Evolutionary conservation across 2,113 vertebrate species (phyloP).

Genomic region (Picathartes gymnocephalus): DNA sequence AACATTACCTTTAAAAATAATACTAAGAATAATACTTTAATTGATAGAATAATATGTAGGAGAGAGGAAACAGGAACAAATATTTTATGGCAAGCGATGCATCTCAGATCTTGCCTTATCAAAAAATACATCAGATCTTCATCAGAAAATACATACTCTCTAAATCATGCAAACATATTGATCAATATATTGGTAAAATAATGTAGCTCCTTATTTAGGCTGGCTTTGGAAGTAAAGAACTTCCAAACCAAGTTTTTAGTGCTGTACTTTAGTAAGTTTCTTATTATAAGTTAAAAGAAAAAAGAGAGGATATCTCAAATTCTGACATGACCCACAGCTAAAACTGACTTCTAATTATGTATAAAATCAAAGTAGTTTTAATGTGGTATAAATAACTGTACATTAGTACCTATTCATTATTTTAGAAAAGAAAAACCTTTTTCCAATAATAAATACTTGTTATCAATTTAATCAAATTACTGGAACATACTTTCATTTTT

Average conservation of each 20-base stretch:
- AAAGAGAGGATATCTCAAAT: not conserved
- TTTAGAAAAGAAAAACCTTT: not conserved
- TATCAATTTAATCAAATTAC: not conserved
- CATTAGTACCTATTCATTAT: not conserved
- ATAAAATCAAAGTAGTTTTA: not conserved
- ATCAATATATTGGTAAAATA: not conserved
- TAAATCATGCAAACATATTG: not conserved
- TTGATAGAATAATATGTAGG: not conserved
- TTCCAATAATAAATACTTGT: not conserved
- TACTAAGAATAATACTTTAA: not conserved
- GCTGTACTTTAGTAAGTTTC: rapidly evolving
- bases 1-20: not conserved
- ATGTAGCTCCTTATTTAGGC: rapidly evolving
- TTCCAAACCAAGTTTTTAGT: not conserved
- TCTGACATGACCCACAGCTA: not conserved
- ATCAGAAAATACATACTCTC: not conserved
- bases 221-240: not conserved
- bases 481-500: not conserved
- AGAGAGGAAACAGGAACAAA: not conserved
- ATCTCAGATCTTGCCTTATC: not conserved
- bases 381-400: not conserved
- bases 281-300: not conserved
- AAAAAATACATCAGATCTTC: too few relatives aligned
- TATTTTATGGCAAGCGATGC: not conserved
- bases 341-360: not conserved